Evolutionary conservation across 1,140 invertebrate species (phyloP).

Genomic region (Condylostylus longicornis): DNA sequence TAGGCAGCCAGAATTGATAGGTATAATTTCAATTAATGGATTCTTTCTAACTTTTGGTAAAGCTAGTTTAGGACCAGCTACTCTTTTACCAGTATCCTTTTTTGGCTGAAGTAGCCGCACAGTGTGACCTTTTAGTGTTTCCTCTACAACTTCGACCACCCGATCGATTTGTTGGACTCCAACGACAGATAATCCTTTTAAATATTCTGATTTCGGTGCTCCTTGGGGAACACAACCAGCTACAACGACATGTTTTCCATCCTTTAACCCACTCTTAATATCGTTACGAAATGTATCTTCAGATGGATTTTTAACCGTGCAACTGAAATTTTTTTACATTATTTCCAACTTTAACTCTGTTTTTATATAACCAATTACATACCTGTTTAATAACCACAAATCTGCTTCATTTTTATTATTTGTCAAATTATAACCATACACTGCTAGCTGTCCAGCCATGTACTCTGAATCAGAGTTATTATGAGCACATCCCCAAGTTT

Average conservation of each 20-base stretch:
- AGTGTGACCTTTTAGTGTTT: conserved; percentile 75
- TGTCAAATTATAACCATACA: conserved; percentile 75
- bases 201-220: conserved; percentile 53
- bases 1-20: conserved; percentile 93
- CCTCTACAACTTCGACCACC: conserved; percentile 97
- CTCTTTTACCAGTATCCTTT: conserved; percentile 61
- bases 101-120: conserved; percentile 63
- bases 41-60: conserved; percentile 92
- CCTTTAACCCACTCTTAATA: conserved; percentile 58
- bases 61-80: conserved; percentile 69
- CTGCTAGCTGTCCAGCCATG: conserved; percentile 85
- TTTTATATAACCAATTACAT: too few relatives aligned
- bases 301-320: conserved; percentile 93
- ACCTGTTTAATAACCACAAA: conserved; percentile 91
- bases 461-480: conserved; percentile 95
- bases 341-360: neutral
- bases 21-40: conserved; percentile 92
- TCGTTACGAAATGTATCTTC: conserved; percentile 95
- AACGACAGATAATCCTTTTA: conserved; percentile 71
- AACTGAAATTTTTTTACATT: too few relatives aligned
- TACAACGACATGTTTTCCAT: conserved; percentile 76
- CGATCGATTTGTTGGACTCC: conserved; percentile 96
- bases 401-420: conserved; percentile 71
- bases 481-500: conserved; percentile 96
- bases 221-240: conserved; percentile 95